phyloP scores from a whole-genome alignment of 1,140 invertebrate species.

The Galleria mellonella region DNA sequence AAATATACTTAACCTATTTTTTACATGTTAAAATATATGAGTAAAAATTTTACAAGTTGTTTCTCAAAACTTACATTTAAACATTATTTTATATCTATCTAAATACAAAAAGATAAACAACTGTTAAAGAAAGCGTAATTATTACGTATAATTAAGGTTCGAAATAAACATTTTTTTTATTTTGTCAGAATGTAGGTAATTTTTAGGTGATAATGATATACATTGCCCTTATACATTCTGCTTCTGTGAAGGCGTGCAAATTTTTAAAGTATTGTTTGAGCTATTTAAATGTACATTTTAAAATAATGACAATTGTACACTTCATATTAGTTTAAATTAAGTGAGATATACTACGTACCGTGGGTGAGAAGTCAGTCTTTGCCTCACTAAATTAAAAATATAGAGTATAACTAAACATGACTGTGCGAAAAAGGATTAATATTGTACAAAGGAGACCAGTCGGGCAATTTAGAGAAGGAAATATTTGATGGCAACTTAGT shows the following conservation, averaged over 20 bases:
- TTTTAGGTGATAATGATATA: too few species aligned
- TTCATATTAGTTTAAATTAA: too few species aligned
- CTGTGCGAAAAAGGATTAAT: constrained; percentile 41
- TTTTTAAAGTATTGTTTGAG: too few species aligned
- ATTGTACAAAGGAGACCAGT: constrained; percentile 35
- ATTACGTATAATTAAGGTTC: too few species aligned
- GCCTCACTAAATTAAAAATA: constrained; percentile 55
- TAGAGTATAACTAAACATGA: constrained; percentile 50
- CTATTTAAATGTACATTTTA: too few species aligned
- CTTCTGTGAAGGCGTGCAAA: too few species aligned
- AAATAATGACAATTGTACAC: too few species aligned
- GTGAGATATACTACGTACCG: neutral
- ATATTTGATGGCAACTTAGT: constrained; percentile 9
- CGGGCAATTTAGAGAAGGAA: constrained; percentile 33
- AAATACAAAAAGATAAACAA: too few species aligned
- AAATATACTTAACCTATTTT: constrained; percentile 20
- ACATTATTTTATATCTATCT: neutral
- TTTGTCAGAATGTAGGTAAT: too few species aligned
- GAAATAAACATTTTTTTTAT: too few species aligned
- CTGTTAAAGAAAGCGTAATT: too few species aligned
- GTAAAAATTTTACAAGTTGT: constrained; percentile 40
- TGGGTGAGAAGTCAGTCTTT: constrained; percentile 64
- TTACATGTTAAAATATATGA: constrained; percentile 36
- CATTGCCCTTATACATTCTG: too few species aligned
- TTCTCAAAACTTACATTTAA: constrained; percentile 4